Percentiles rank a stretch among this genome's conserved stretches.
Conservation (phyloP, 2,888 invertebrate genomes). For the Drosophila formosana region DNA sequence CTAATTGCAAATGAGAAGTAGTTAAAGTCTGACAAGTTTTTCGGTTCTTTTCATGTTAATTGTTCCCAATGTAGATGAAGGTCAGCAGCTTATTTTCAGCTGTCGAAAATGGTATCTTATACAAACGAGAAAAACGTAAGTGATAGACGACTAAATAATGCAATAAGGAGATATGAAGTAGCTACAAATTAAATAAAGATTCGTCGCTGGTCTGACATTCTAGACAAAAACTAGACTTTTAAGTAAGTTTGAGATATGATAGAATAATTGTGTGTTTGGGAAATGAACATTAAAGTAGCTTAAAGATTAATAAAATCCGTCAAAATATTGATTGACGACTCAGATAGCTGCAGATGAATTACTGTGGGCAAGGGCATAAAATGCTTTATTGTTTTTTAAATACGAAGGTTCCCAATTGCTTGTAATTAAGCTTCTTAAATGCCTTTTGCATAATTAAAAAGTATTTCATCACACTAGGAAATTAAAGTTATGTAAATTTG, state of each 20-base stretch:
- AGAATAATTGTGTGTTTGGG: conserved; percentile 3
- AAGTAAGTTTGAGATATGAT: neutral
- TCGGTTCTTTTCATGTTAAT: conserved; percentile 7
- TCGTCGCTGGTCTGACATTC: neutral
- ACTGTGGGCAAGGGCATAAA: conserved; percentile 2
- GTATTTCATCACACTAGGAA: neutral
- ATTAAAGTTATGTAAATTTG: neutral
- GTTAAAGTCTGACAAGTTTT: neutral
- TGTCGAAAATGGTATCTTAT: neutral
- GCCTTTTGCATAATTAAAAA: no score
- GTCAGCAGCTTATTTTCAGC: neutral
- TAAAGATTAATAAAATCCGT: neutral
- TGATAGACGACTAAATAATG: neutral
- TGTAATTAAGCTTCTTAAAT: no score
- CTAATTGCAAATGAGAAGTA: conserved; percentile 1
- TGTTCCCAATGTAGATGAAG: conserved; percentile 4
- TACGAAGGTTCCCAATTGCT: neutral
- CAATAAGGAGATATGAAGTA: neutral
- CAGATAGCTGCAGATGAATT: neutral
- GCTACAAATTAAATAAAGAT: neutral
- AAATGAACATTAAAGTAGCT: conserved; percentile 4
- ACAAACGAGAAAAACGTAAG: neutral
- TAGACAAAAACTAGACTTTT: neutral
- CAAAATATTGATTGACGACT: conserved; percentile 3
- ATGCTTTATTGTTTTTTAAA: neutral